Percentiles rank a stretch among this genome's conserved stretches.
Conservation (phyloP, 2,113 vertebrate genomes). For the Halcyon senegalensis region DNA sequence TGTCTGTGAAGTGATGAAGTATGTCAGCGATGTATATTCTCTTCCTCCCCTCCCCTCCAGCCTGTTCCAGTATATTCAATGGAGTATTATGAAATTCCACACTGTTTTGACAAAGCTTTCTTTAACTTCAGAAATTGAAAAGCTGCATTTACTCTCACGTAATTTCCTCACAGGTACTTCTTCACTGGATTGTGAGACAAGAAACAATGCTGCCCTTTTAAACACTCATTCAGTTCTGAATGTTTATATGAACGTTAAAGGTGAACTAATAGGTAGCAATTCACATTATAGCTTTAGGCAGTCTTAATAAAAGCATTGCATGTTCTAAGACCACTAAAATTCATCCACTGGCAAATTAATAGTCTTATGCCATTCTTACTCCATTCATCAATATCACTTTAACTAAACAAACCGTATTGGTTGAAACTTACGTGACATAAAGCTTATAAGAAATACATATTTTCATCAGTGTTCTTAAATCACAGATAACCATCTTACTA, state of each 20-base stretch:
- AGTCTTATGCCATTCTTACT: background rate
- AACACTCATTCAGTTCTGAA: conserved; percentile 41
- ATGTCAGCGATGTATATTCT: conserved; percentile 47
- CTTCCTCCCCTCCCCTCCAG: background rate
- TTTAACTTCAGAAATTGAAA: conserved; percentile 38
- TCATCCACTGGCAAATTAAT: background rate
- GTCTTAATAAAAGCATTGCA: background rate
- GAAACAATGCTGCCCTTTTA: conserved; percentile 43
- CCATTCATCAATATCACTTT: background rate
- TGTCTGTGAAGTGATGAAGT: conserved; percentile 61
- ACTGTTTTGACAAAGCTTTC: conserved; percentile 25
- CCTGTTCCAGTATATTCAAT: background rate
- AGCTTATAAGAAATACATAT: background rate
- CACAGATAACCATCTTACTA: background rate
- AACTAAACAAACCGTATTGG: background rate
- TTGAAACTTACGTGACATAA: background rate
- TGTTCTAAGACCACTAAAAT: conserved; percentile 16
- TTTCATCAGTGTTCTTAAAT: background rate
- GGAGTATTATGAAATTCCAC: conserved; percentile 33
- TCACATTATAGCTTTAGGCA: background rate
- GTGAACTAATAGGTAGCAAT: conserved; percentile 22
- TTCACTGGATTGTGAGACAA: conserved; percentile 46
- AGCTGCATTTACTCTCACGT: background rate
- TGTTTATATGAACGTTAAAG: conserved; percentile 21
- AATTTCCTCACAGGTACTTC: background rate